Percentiles rank a stretch among this genome's conserved stretches.
These are phyloP conservation scores for Tadarida brasiliensis DNA, from an alignment of 2,797 vertebrate genomes.

Conservation along the genomic window DNA sequence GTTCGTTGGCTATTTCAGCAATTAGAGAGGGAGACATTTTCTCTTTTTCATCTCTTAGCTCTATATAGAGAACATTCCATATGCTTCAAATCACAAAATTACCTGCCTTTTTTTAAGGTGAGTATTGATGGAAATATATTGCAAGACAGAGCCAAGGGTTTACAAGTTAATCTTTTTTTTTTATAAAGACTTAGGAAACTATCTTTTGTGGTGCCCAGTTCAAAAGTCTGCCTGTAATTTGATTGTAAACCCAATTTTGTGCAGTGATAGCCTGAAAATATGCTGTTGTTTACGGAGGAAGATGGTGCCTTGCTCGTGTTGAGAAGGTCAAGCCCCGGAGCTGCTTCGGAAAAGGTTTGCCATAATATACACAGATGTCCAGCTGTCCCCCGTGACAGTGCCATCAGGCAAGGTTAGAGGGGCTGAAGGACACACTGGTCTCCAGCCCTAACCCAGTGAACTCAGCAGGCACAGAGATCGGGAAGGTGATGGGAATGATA, in stretches of 20 bases:
- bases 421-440: background rate
- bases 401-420: background rate
- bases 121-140: slow-evolving; percentile 45
- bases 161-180: slow-evolving; percentile 56
- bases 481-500: background rate
- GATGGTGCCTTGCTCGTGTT: background rate
- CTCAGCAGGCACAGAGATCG: slow-evolving; percentile 5
- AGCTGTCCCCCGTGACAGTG: background rate
- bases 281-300: slow-evolving; percentile 23
- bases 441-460: background rate
- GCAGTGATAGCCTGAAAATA: slow-evolving; percentile 38
- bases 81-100: slow-evolving; percentile 61
- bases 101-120: slow-evolving; percentile 19
- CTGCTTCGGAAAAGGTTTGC: slow-evolving; percentile 15
- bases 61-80: slow-evolving; percentile 37
- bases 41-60: slow-evolving; percentile 61
- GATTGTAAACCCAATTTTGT: slow-evolving; percentile 21
- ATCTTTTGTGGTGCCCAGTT: slow-evolving; percentile 44
- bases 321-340: background rate
- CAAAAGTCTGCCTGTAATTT: slow-evolving; percentile 64
- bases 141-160: slow-evolving; percentile 2
- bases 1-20: slow-evolving; percentile 53
- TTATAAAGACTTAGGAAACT: slow-evolving; percentile 26
- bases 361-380: background rate
- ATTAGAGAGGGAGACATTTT: slow-evolving; percentile 50